Conservation (phyloP, 2,888 invertebrate species). For the Noctua janthina region DNA sequence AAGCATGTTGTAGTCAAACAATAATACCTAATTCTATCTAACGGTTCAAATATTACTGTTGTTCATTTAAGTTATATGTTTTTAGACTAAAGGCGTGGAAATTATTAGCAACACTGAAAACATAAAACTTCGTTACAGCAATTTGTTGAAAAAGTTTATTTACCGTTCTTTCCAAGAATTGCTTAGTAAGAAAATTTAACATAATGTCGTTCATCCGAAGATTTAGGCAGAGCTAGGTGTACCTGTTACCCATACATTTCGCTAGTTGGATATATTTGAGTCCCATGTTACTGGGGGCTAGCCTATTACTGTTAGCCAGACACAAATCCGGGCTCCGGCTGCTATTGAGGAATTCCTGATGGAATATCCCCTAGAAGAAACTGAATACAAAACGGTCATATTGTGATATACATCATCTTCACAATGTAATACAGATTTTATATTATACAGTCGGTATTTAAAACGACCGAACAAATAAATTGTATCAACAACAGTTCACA, state of each 20-base stretch:
- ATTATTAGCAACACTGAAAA: conserved; percentile 2
- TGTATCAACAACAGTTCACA: not conserved
- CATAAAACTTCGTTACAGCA: not conserved
- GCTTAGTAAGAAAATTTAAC: not conserved
- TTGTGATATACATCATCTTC: not conserved
- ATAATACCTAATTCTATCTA: not conserved
- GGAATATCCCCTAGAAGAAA: not conserved
- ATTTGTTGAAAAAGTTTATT: not conserved
- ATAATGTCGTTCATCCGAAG: not conserved
- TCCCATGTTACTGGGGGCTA: not conserved
- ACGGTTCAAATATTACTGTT: not conserved
- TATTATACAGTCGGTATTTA: not conserved
- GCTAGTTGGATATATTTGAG: not conserved
- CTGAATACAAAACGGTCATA: not conserved
- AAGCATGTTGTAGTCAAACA: not conserved
- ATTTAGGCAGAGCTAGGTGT: not conserved
- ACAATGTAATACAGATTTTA: not conserved
- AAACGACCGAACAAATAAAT: not conserved
- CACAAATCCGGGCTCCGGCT: not conserved
- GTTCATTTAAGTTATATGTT: not conserved
- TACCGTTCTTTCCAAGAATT: not conserved
- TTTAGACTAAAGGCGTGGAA: not conserved
- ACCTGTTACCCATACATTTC: not conserved
- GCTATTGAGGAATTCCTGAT: not conserved
- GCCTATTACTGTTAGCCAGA: not conserved